Base-by-base conservation (phyloP, 2,113 vertebrate species). In the Salvelinus sp. region DNA sequence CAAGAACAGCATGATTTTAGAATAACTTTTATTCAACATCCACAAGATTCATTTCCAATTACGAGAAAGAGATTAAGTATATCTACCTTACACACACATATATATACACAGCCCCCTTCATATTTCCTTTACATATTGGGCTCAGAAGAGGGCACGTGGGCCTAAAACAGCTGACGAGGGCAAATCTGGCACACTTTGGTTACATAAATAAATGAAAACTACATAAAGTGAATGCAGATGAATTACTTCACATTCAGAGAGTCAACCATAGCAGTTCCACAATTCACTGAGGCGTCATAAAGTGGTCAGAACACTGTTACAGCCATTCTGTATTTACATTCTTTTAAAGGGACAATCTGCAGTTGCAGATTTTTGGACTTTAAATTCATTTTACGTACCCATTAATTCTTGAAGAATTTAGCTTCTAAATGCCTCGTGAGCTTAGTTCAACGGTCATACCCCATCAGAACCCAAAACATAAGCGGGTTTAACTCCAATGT, bases 161-260 rank as follows among this genome's bases (percentile, higher is more conserved):
- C 50, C 73, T 54, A 68, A 20, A 3, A 44, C 74, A 82, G 27
- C 28, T 18, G 30, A 33, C 60, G 27, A 57, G 73, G 62, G 66
- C 7, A 38, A 44, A 68, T 22, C 20, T 9, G 38, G 78, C 3
- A 83, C 25, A 82, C 73, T 82, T 83, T 86, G 86, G 84, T 83
- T 82, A 88, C 85, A 87, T 87, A 12, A 88, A 90, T 90, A 91
- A 91, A 88, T 89, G 84, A 76, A 33, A 84, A 75, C n/a, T 78
- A 57, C 7, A 82, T 22, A 74, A 28, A 65, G 48, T 71, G 44
- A 63, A 79, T 76, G 62, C 4, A 72, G 44, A n/a, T 47, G 60
- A 79, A 68, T 73, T 30, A 76, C 28, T 72, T 69, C n/a, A n/a
- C 0, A 71, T 25, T 65, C 18, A 70, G 6, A 77, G 63, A 47